Evolutionary conservation across 2,888 invertebrate genomes (phyloP), one percentile per base, ranked within the genome.

Genomic region (Hydrotaea diabolus): DNA sequence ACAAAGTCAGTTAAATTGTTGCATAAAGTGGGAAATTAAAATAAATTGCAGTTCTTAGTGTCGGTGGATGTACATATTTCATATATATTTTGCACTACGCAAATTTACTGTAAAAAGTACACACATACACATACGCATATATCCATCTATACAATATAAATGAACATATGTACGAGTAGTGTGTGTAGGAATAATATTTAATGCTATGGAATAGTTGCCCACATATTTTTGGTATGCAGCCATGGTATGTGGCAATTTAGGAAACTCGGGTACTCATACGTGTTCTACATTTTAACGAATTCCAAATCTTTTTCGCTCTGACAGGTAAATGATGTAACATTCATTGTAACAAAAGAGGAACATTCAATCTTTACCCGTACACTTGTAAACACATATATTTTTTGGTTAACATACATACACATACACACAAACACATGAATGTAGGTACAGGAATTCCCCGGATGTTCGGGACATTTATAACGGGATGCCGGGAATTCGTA

Each of bases 11-110:
- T 53, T 53, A 53, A 53, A 8, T 53, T 53, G 19, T 8, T 17
- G n/a, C 53, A 53, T n/a, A n/a, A 59, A n/a, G 46, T 46, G 19
- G 72, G 64, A 64, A 72, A 72, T 72, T 72, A 64, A 78, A 64
- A 78, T 71, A 62, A 64, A 71, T 77, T 62, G 21, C 31, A 31
- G 2, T 2, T 31, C 31, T 31, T n/a, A n/a, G 31, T 31, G 31
- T 31, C 7, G 2, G 31, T 31, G 31, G 2, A 31, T 62, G n/a
- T 21, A 57, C 69, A 59, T 11, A 59, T 71, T 43, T 17, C 23
- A 64, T 43, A n/a, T 49, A 62, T 17, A 73, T 79, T 55, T 62
- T 17, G 4, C 19, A 13, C 53, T 13, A 19, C 15, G 31, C 31
- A 31, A 66, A 57, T 23, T 21, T 57, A 57, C 2, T 7, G 4